Evolutionary conservation across 2,888 invertebrate species (phyloP).

Genomic region (Tineola bisselliella): DNA sequence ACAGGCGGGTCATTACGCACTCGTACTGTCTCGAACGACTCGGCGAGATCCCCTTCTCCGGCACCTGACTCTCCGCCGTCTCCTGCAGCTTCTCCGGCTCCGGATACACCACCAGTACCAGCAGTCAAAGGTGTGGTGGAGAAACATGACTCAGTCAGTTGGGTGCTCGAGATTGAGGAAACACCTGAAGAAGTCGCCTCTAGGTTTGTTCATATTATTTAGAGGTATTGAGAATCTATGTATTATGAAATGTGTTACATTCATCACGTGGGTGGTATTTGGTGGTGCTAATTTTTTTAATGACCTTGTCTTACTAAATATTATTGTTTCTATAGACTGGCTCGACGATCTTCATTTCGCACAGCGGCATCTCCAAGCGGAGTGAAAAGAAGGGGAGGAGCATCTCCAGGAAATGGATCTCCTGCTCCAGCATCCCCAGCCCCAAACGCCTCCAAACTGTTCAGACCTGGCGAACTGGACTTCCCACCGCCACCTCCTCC

Average conservation of each 20-base stretch:
- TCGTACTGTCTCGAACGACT: constrained; percentile 52
- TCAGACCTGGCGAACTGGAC: constrained; percentile 46
- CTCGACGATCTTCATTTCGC: constrained; percentile 75
- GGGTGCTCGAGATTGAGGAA: constrained; percentile 83
- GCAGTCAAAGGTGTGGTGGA: constrained; percentile 85
- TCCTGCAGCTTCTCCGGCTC: constrained; percentile 39
- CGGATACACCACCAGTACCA: constrained; percentile 74
- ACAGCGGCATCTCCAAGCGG: constrained; percentile 51
- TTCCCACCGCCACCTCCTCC: constrained; percentile 56
- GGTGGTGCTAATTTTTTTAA: neutral
- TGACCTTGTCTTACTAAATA: neutral
- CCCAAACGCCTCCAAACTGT: constrained; percentile 60
- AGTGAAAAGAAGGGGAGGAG: constrained; percentile 57
- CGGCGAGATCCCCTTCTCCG: constrained; percentile 37
- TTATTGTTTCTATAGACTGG: constrained; percentile 51
- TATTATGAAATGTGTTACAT: no score
- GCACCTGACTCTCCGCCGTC: constrained; percentile 18
- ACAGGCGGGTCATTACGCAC: constrained; percentile 49
- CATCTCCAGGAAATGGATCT: constrained; percentile 46
- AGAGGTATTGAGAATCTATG: no score
- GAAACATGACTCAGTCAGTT: constrained; percentile 87
- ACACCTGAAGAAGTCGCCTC: constrained; percentile 77
- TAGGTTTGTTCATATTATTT: constrained; percentile 36
- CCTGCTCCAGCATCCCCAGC: constrained; percentile 60
- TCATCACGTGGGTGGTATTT: no score